Evolutionary conservation across 2,888 invertebrate genomes (phyloP), one percentile per base, ranked within the genome.

Genomic region (Invenusta paracnida): DNA sequence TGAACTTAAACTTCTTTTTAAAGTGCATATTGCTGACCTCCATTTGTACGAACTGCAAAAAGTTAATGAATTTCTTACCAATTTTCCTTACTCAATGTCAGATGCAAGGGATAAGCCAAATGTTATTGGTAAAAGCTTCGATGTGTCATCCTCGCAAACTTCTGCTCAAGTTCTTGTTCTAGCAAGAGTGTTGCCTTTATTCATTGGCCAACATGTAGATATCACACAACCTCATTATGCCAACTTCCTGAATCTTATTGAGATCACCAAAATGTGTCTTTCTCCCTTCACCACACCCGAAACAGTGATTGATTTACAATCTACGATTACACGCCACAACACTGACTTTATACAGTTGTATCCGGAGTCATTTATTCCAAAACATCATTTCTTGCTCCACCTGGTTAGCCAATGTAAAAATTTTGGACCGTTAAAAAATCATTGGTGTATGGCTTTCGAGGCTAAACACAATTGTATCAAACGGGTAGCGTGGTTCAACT

Each of bases 81-180:
- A 13, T 25, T 73, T 73, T 23, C 27, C 73, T 23, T 73, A 73
- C 27, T 73, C 73, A 73, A 73, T 25, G 2, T 73, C 73, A 73
- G 27, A 73, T 13, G 17, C 27, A 73, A 73, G 27, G 27, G 73
- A 73, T 23, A 73, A 73, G 73, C 73, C 73, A 73, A 73, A 73
- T 25, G 17, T 73, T 25, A 23, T 73, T 13, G 73, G 27, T 13
- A 73, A 13, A 73, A 73, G 27, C 17, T 73, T 73, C 27, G 73
- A 73, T 23, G 27, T 73, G 17, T 13, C 23, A 13, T 23, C 73
- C 27, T 73, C 73, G 23, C 73, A 73, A 25, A 73, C 73, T 25
- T 73, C 73, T 73, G 73, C 23, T 73, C 73, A 73, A 73, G 73
- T 73, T 73, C 73, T 73, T 73, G 73, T 73, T 5, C 27, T 73